Percentiles rank a stretch among this genome's conserved stretches.
phyloP scores from a whole-genome alignment of 2,113 vertebrate species.

The Acanthisitta chloris region DNA sequence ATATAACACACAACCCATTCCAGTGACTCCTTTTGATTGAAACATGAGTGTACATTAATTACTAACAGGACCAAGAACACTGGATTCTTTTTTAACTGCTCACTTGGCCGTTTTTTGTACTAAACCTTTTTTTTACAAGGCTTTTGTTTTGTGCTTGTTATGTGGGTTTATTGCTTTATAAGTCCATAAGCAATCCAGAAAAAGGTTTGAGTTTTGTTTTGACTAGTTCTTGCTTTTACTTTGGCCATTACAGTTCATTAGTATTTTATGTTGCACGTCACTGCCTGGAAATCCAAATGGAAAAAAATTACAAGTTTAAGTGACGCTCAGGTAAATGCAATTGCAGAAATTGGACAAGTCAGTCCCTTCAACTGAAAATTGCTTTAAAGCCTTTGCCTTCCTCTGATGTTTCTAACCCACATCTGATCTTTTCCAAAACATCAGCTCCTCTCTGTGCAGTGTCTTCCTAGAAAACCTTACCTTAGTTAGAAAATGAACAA shows the following conservation, averaged over 20 bases:
- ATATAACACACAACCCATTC: not conserved
- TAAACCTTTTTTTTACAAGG: not conserved
- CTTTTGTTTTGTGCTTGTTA: not conserved
- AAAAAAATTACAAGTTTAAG: not conserved
- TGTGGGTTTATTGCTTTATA: not conserved
- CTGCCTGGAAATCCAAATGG: not conserved
- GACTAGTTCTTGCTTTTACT: not conserved
- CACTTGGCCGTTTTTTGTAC: not conserved
- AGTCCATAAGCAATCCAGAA: not conserved
- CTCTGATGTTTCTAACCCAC: not conserved
- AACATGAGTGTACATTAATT: not conserved
- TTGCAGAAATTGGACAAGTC: not conserved
- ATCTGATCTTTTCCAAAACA: not conserved
- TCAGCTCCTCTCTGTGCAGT: not conserved
- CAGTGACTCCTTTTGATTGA: not conserved
- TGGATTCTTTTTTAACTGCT: not conserved
- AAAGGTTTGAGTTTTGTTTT: not conserved
- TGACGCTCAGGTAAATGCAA: not conserved
- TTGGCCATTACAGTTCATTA: not conserved
- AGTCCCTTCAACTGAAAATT: not conserved
- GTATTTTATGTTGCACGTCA: not conserved
- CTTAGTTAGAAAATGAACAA: not conserved
- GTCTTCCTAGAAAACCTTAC: not conserved
- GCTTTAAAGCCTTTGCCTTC: not conserved
- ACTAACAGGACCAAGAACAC: not conserved